A percentile compares a stretch with the other conserved stretches of the same genome.
These are phyloP conservation scores for Achatina immaculata DNA, from an alignment of 1,140 invertebrate genomes.

Conservation along the genomic window DNA sequence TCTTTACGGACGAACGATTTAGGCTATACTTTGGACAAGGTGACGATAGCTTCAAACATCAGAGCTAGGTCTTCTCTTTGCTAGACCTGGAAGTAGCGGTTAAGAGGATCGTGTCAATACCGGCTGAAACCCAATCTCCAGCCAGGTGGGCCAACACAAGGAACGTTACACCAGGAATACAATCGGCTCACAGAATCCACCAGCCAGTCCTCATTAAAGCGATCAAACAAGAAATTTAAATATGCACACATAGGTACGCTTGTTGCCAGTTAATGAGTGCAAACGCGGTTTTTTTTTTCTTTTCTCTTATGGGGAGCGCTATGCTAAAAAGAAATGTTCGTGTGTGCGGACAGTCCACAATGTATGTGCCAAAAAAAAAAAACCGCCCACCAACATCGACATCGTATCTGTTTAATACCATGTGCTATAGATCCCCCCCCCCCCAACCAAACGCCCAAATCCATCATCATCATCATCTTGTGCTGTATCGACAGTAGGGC, in stretches of 20 bases:
- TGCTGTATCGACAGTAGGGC: no score
- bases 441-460: no score
- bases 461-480: no score
- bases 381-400: no score
- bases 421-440: no score
- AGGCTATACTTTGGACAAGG: no score
- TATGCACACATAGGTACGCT: not conserved
- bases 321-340: no score
- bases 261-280: slow-evolving; percentile 25
- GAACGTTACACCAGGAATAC: not conserved
- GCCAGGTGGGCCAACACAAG: slow-evolving; percentile 14
- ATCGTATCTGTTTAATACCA: no score
- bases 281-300: not conserved
- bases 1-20: no score
- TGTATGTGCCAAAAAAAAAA: no score
- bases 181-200: not conserved
- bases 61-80: not conserved
- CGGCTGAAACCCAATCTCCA: not conserved
- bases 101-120: not conserved
- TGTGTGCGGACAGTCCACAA: no score
- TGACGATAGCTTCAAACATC: not conserved
- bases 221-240: slow-evolving; percentile 26
- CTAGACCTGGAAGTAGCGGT: not conserved
- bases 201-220: slow-evolving; percentile 10
- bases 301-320: no score